Evolutionary conservation across 2,888 invertebrate species (phyloP), one percentile per base, ranked within the genome.

Genomic region (Eurytoma adleriae): DNA sequence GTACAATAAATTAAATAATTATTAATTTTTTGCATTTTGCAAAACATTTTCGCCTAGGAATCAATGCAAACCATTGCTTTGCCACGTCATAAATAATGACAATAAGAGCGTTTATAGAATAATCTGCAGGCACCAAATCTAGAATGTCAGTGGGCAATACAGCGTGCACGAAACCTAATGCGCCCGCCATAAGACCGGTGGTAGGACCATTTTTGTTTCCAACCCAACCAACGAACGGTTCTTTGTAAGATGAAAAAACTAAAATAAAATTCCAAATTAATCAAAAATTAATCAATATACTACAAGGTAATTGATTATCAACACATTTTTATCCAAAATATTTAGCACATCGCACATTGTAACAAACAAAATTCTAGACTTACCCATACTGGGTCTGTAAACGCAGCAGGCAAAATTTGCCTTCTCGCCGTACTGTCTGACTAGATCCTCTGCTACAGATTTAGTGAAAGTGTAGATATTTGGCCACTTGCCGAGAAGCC

Each of bases 351-450:
- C 3, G 40, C 40, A 7, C 40, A 3, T 3, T 40, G 40, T 40
- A 24, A 24, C 40, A 40, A 40, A 40, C 7, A 40, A 40, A 40
- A 40, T 4, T 40, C 1, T 3, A 3, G 0, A 59, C 83, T 64
- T 78, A 88, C 89, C 85, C n/a, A 86, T 85, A 13, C 82, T 83
- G 2, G 88, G 88, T 67, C 89, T 85, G 69, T 82, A 88, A 66
- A 89, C 80, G 0, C 82, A 80, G 50, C 85, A 85, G 40, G 84
- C 74, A 57, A 87, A 85, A 5, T 68, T 48, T 0, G 68, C 80
- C 52, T 75, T 82, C 61, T 82, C 84, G 4, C 84, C 82, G 50
- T 77, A 85, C 27, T 85, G 80, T 69, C 86, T 82, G 10, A 89
- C 85, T 4, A 89, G 68, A 20, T 82, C 80, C 76, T 89, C 88